A percentile compares a stretch with the other conserved stretches of the same genome.
phyloP scores from a whole-genome alignment of 2,113 vertebrate species.

The Halichoerus grypus region DNA sequence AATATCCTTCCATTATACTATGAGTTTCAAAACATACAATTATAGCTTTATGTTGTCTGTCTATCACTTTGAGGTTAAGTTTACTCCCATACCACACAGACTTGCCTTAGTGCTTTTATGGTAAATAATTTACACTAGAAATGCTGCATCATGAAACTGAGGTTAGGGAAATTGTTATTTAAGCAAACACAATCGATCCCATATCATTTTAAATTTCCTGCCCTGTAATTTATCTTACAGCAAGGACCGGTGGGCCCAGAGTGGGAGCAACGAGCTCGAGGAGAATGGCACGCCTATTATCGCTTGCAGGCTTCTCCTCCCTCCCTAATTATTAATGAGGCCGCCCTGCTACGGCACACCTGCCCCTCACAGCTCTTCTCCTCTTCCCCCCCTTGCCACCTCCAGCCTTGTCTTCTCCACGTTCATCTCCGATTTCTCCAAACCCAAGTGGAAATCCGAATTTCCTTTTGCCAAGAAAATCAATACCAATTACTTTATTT shows the following conservation, averaged over 20 bases:
- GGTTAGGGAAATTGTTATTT: slow-evolving; percentile 73
- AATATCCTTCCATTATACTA: background rate
- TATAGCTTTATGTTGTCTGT: background rate
- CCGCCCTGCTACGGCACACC: background rate
- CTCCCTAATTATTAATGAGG: too few relatives aligned
- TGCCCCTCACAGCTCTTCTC: too few relatives aligned
- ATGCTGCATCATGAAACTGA: slow-evolving; percentile 64
- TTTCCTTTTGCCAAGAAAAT: slow-evolving; percentile 3
- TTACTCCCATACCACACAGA: slow-evolving; percentile 58
- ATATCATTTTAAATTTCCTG: slow-evolving; percentile 43
- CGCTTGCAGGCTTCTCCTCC: background rate
- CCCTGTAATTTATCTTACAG: slow-evolving; percentile 8
- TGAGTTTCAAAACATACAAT: background rate
- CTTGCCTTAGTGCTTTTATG: slow-evolving; percentile 69
- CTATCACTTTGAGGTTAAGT: slow-evolving; percentile 59
- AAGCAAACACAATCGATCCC: slow-evolving; percentile 77
- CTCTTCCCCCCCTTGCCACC: background rate
- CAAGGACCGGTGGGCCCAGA: background rate
- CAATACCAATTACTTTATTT: background rate
- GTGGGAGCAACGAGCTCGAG: background rate
- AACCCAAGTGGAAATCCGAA: background rate
- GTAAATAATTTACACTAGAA: slow-evolving; percentile 79
- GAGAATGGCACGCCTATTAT: too few relatives aligned
- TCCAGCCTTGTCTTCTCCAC: background rate
- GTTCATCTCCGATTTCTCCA: background rate